These are phyloP conservation scores for Xylocopa sonorina DNA, from an alignment of 1,140 invertebrate species.

Conservation along the genomic window DNA sequence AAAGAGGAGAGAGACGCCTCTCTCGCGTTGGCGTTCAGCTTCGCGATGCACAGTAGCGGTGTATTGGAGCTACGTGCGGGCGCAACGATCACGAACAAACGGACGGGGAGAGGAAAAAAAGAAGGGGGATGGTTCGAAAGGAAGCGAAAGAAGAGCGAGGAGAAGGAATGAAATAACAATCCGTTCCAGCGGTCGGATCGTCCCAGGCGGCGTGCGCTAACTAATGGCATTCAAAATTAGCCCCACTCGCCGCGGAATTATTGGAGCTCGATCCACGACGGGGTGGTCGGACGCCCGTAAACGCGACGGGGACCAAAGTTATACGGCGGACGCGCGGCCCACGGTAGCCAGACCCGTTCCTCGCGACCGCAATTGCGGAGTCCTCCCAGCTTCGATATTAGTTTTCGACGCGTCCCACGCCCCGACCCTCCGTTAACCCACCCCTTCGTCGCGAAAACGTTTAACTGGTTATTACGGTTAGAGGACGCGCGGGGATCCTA, in stretches of 20 bases:
- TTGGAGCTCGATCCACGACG: conserved; percentile 61
- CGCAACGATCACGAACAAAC: conserved; percentile 47
- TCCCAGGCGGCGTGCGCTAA: conserved; percentile 75
- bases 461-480: conserved; percentile 79
- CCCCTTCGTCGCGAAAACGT: conserved; percentile 70
- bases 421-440: background rate
- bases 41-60: conserved; percentile 73
- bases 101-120: background rate
- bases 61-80: conserved; percentile 47
- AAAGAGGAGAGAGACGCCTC: conserved; percentile 37
- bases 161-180: conserved; percentile 72
- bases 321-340: conserved; percentile 27
- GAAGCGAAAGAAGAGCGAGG: conserved; percentile 4
- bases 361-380: conserved; percentile 77
- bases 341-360: conserved; percentile 61
- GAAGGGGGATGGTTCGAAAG: background rate
- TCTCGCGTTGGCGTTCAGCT: conserved; percentile 73
- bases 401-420: conserved; percentile 74
- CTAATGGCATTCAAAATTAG: conserved; percentile 81
- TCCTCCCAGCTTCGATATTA: conserved; percentile 76
- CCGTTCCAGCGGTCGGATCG: conserved; percentile 56
- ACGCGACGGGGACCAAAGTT: conserved; percentile 63
- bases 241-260: conserved; percentile 73
- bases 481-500: conserved; percentile 33
- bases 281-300: background rate